Base-by-base conservation (phyloP, 2,888 invertebrate genomes). In the Malthinus seriepunctatus region DNA sequence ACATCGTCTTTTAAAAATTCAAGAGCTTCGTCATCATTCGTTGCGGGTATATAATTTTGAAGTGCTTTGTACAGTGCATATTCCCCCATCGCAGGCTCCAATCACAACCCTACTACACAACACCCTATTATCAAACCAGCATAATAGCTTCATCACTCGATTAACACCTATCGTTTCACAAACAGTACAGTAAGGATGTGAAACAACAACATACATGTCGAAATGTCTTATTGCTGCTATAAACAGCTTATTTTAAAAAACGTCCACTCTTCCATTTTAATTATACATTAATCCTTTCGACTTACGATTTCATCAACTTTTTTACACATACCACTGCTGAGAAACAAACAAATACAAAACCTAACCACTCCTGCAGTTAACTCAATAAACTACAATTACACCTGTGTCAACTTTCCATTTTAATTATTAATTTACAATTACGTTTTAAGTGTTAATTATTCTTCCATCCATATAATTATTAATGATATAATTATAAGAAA, bases 1-100 rank as follows among this genome's bases (percentile, higher is more conserved):
- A 80, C 73, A 71, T 80, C 80, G 61, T 79, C 78, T 64, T 74
- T 76, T 67, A 77, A 75, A 63, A 80, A 75, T 44, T 72, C 71
- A 58, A 76, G 62, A 11, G 68, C 68, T 54, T 71, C 66, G 51
- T 70, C 67, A 63, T 77, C 76, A 62, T 72, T 70, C 52, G 70
- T 67, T 60, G 71, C 63, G 58, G 76, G 75, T 60, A 69, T 71
- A 64, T 71, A 78, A 49, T 75, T 73, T 64, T 78, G 75, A 56
- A 78, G 68, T 63, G 77, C 79, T 69, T 78, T 76, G 67, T 78
- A 79, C 62, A 78, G 69, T 62, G 72, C 75, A 73, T 73, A 76
- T 64, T 78, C 77, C 69, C 73, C 78, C 78, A 78, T 78, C 70
- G 73, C 73, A 74, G 65, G 46, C 49, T 45, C 57, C 52, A 54